Base-by-base conservation (phyloP, 2,888 invertebrate genomes). In the Melieria omissa region DNA sequence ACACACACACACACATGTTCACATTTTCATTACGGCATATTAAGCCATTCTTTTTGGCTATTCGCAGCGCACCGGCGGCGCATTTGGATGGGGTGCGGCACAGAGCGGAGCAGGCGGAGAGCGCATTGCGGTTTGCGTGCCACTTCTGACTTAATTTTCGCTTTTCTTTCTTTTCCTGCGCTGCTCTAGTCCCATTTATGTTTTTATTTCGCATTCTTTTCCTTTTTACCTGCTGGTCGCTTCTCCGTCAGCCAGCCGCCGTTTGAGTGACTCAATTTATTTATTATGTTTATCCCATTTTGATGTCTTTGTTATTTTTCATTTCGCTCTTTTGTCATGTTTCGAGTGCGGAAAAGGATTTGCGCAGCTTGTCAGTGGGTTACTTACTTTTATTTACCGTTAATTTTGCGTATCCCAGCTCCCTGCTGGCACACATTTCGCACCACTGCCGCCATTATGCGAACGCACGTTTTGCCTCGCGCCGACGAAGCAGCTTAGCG, bases 401-500 rank as follows among this genome's bases (percentile, higher is more conserved):
- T 58, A 66, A 66, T 66, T 58, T 66, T n/a, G 54, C 54, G 5
- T 10, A 14, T 14, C 5, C 6, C 41, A 5, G 9, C 8, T 66
- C 14, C 66, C 66, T n/a, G 41, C 12, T 58, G 58, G 46, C 58
- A 29, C 46, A 57, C 29, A 66, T 66, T 61, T 45, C 54, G 52
- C 55, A 62, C 42, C 64, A n/a, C 71, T 66, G 70, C 71, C 73
- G 77, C 73, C 76, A 77, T 71, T 62, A 69, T 70, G 67, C 67
- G 14, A 60, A 29, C 60, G 47, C 69, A 69, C 54, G 69, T 54
- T n/a, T 10, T 62, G 44, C 60, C 74, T 76, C 29, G 75, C 75
- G 74, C 68, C 71, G 74, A 71, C 72, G 68, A 74, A 65, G 65
- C 74, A 66, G 73, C 74, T 74, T 73, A 72, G 75, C 73, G 74